These are phyloP conservation scores for Muscina levida DNA, from an alignment of 2,888 invertebrate genomes.

Conservation along the genomic window DNA sequence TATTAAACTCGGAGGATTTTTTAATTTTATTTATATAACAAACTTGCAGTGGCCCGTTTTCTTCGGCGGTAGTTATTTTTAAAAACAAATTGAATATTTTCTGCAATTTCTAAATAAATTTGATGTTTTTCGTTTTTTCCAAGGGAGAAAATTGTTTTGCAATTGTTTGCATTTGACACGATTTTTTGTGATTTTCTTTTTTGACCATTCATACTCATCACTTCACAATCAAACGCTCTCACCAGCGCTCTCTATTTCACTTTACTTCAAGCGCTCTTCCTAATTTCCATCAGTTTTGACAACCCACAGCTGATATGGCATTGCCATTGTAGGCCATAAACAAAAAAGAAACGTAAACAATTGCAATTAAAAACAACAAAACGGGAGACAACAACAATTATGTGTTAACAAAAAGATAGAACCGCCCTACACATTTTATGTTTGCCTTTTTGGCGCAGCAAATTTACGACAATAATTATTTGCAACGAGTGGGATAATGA, in stretches of 20 bases:
- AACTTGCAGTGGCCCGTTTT: neutral
- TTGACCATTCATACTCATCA: constrained; percentile 50
- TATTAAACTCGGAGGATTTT: constrained; percentile 23
- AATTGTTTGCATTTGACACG: constrained; percentile 71
- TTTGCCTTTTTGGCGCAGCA: neutral
- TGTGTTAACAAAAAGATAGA: neutral
- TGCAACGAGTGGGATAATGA: too few species aligned
- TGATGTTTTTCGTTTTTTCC: constrained; percentile 54
- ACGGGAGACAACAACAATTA: neutral
- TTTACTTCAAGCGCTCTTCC: constrained; percentile 20
- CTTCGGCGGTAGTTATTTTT: neutral
- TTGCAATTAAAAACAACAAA: neutral
- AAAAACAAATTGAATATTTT: constrained; percentile 15
- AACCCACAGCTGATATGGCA: constrained; percentile 52
- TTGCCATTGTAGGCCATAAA: constrained; percentile 43
- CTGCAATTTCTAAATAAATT: constrained; percentile 36
- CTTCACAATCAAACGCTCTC: constrained; percentile 5
- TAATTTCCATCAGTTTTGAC: constrained; percentile 43
- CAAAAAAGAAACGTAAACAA: constrained; percentile 25
- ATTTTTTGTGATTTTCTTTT: constrained; percentile 64
- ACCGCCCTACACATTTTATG: neutral
- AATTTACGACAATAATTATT: too few species aligned
- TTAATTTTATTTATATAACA: constrained; percentile 33
- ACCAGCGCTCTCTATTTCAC: constrained; percentile 36
- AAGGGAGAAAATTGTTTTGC: constrained; percentile 69